Conservation (phyloP, 1,140 invertebrate genomes). For the Drosophila repleta region DNA sequence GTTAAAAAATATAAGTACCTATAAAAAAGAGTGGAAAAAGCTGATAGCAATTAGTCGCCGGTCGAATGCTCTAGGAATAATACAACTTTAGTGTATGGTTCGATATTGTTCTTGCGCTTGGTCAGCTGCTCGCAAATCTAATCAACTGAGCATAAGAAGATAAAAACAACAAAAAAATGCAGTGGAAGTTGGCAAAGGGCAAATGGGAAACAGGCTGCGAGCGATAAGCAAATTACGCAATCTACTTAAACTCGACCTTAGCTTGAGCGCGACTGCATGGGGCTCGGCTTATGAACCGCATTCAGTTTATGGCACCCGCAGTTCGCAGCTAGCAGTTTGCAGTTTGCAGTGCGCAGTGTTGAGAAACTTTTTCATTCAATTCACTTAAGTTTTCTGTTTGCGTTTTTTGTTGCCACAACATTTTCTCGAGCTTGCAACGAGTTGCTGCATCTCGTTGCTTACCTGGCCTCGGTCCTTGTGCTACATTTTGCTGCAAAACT, state of each 20-base stretch:
- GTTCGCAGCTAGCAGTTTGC: conserved; percentile 8
- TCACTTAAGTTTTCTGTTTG: conserved; percentile 72
- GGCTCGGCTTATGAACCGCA: conserved; percentile 49
- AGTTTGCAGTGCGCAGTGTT: conserved; percentile 48
- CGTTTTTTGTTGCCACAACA: conserved; percentile 67
- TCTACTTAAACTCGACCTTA: conserved; percentile 42
- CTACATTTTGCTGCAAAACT: conserved; percentile 51
- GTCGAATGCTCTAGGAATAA: neutral
- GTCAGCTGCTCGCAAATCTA: conserved; percentile 21
- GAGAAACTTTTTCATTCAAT: conserved; percentile 77
- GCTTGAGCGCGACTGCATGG: conserved; percentile 1
- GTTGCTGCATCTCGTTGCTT: conserved; percentile 1
- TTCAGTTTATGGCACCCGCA: conserved; percentile 60
- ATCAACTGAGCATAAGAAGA: conserved; percentile 19
- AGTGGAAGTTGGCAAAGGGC: conserved; percentile 20
- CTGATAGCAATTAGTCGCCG: too few species aligned
- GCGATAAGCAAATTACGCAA: conserved; percentile 67
- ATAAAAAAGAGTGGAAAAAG: neutral
- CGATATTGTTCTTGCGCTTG: neutral
- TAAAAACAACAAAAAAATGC: neutral
- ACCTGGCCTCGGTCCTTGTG: conserved; percentile 45
- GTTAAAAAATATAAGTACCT: neutral
- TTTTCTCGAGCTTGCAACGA: conserved; percentile 17
- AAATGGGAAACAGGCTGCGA: conserved; percentile 59
- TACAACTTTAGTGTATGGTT: too few species aligned